Evolutionary conservation across 2,797 vertebrate genomes (phyloP).

Genomic region (Sebastiscus albofasciatus): DNA sequence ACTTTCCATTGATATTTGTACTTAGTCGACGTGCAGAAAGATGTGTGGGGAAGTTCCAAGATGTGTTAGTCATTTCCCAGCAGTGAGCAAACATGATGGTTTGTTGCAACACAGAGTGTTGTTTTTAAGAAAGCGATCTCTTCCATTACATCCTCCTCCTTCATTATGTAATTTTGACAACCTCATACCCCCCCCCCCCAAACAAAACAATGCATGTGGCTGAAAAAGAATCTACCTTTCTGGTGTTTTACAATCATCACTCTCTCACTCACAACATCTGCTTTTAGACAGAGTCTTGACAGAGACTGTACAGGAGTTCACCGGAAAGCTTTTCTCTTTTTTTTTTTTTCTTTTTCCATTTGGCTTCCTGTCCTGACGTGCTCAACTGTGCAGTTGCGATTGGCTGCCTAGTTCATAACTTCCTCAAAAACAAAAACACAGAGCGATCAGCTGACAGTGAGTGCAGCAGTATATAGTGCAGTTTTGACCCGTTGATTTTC

Average conservation of each 20-base stretch:
- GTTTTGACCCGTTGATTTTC: neutral
- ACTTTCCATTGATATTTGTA: neutral
- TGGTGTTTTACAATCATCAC: neutral
- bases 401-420: constrained; percentile 71
- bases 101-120: constrained; percentile 29
- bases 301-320: neutral
- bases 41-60: constrained; percentile 47
- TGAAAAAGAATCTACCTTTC: neutral
- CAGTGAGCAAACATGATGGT: neutral
- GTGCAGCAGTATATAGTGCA: constrained; percentile 12
- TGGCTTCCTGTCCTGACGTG: constrained; percentile 81
- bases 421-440: constrained; percentile 79
- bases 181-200: rapidly evolving
- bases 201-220: neutral
- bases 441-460: constrained; percentile 60
- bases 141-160: neutral
- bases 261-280: constrained; percentile 4
- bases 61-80: constrained; percentile 40
- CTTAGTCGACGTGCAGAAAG: neutral
- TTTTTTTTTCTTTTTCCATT: neutral
- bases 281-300: neutral
- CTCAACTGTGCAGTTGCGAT: constrained; percentile 45
- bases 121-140: constrained; percentile 1
- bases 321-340: neutral
- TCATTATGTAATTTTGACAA: neutral